Evolutionary conservation across 2,113 vertebrate species (phyloP).

Genomic region (Lasiurus cinereus): DNA sequence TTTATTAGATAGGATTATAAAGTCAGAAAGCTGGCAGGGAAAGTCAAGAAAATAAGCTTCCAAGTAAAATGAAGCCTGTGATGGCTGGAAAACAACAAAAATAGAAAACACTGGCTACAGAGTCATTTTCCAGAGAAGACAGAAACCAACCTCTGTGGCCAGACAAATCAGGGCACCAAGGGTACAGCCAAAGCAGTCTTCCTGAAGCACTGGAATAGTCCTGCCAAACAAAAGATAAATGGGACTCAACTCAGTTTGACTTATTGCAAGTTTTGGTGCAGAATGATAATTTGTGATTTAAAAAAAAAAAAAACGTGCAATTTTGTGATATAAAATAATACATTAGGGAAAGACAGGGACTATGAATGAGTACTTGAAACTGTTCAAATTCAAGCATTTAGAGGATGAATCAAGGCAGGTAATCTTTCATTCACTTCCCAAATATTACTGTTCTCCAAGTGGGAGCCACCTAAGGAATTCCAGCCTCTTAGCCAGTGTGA

Average conservation of each 20-base stretch:
- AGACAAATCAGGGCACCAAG: constrained; percentile 50
- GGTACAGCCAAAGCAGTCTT: constrained; percentile 65
- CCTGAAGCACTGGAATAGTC: constrained; percentile 54
- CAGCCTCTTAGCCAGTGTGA: not conserved
- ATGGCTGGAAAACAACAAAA: constrained; percentile 78
- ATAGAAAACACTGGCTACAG: constrained; percentile 76
- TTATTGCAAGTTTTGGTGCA: constrained; percentile 67
- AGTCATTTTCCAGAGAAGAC: constrained; percentile 81
- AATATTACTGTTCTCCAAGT: constrained; percentile 36
- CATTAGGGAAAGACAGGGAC: not conserved
- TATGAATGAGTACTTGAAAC: not conserved
- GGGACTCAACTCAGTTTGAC: constrained; percentile 59
- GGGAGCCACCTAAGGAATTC: constrained; percentile 26
- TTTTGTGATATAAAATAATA: constrained; percentile 71
- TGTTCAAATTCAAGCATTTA: constrained; percentile 34
- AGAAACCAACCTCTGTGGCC: constrained; percentile 60
- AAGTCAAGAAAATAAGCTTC: constrained; percentile 82
- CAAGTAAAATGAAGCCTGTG: constrained; percentile 76
- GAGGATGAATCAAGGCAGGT: not conserved
- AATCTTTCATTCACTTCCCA: not conserved
- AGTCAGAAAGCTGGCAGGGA: constrained; percentile 79
- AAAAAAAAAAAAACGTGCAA: constrained; percentile 70
- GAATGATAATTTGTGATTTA: constrained; percentile 72
- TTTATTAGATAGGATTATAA: too few relatives aligned
- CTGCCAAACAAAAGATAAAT: constrained; percentile 72